A percentile compares a stretch with the other conserved stretches of the same genome.
These are phyloP conservation scores for Mythimna loreyi DNA, from an alignment of 2,888 invertebrate genomes.

Conservation along the genomic window DNA sequence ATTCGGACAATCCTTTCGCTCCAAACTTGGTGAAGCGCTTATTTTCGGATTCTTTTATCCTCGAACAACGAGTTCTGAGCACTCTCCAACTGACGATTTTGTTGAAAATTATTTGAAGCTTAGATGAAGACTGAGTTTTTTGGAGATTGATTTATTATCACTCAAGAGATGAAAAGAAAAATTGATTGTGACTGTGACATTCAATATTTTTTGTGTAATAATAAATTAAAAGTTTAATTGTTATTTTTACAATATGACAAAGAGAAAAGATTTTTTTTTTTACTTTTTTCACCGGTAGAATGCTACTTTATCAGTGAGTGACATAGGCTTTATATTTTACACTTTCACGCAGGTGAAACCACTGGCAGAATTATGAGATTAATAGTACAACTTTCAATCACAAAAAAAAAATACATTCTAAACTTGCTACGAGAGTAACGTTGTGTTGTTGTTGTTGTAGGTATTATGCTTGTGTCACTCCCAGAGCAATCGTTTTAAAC, in stretches of 20 bases:
- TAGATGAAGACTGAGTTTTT: not conserved
- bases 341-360: no score
- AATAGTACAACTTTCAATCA: no score
- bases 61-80: conserved; percentile 35
- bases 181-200: conserved; percentile 12
- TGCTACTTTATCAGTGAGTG: not conserved
- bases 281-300: no score
- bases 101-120: conserved; percentile 24
- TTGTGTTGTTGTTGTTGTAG: no score
- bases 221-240: conserved; percentile 8
- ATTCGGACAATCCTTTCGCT: conserved; percentile 41
- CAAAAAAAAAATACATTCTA: not conserved
- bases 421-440: not conserved
- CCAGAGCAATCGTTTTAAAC: not conserved
- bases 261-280: no score
- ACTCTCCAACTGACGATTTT: conserved; percentile 32
- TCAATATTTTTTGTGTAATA: not conserved
- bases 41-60: conserved; percentile 45
- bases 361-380: no score
- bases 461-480: not conserved
- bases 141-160: conserved; percentile 27
- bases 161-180: conserved; percentile 19
- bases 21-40: conserved; percentile 34
- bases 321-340: no score
- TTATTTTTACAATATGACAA: not conserved